These are phyloP conservation scores for Elaphurus davidianus DNA, from an alignment of 2,113 vertebrate species.

Conservation along the genomic window DNA sequence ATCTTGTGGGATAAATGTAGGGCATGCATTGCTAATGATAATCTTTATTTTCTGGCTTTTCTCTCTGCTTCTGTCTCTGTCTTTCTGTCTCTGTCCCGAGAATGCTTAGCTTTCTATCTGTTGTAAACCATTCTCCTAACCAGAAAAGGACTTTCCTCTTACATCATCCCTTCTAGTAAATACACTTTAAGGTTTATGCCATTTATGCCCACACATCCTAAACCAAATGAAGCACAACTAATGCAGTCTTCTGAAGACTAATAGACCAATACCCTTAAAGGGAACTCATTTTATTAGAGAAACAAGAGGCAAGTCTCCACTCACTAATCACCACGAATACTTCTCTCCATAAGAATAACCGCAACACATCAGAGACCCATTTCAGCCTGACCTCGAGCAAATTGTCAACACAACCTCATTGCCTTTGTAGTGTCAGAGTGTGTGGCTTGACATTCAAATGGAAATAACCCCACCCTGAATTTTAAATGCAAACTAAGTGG, in stretches of 20 bases:
- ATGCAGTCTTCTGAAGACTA: not conserved
- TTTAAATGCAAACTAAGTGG: not conserved
- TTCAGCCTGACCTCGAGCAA: not conserved
- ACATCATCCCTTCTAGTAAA: not conserved
- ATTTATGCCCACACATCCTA: not conserved
- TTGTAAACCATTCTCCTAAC: not conserved
- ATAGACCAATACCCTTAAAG: not conserved
- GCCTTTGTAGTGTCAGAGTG: not conserved
- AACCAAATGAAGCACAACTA: slow-evolving; percentile 4
- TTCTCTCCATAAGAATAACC: not conserved
- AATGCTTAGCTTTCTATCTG: not conserved
- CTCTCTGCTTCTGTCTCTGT: too few species aligned
- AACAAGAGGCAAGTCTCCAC: not conserved
- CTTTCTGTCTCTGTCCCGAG: not conserved
- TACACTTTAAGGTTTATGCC: not conserved
- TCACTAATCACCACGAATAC: not conserved
- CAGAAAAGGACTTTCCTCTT: not conserved
- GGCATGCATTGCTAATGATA: not conserved
- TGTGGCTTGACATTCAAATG: slow-evolving; percentile 30
- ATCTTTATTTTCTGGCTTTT: not conserved
- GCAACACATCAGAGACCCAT: not conserved
- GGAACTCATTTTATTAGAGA: not conserved
- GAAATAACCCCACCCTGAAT: not conserved
- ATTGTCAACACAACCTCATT: not conserved
- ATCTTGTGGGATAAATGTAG: not conserved